Base-by-base conservation (phyloP, 2,113 vertebrate species). In the Ammodytes marinus region DNA sequence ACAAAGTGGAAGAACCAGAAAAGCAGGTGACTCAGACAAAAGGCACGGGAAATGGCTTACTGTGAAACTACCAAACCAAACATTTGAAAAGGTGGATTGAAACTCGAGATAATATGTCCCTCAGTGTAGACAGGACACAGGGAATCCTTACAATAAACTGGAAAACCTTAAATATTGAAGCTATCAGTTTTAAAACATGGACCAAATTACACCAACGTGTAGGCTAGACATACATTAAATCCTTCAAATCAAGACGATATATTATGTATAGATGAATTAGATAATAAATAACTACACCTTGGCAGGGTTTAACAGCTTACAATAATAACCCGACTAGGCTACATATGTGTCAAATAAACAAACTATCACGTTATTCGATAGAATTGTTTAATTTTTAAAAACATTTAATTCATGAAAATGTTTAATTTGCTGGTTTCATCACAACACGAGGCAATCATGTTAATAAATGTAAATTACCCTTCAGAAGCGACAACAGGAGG, bases 1-100 rank as follows among this genome's bases (percentile, higher is more conserved):
- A 73, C 67, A 89, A 37, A 86, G 90, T 69, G 54, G 87, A 8
- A 88, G 39, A 93, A 95, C 94, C 85, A 79, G 94, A 92, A 87
- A 79, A 89, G 93, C 94, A 50, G 87, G 94, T 86, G 82, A n/a
- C 55, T 74, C 66, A 85, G 60, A 81, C 77, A 82, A 73, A 27
- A 76, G 80, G 49, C 45, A 88, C 85, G 84, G 91, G 94, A 94
- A 93, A 70, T 71, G 13, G 40, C n/a, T 69, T 67, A 77, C 64
- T 67, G 78, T 90, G 90, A 92, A 92, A 93, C 92, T 78, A 69
- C n/a, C 59, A 49, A 27, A 35, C 5, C 60, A 77, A 19, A 70
- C 75, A 76, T 59, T 60, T 27, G 12, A 84, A 15, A 37, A 35
- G 53, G 19, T 64, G 71, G 71, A 79, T 70, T 75, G 83, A 90